These are phyloP conservation scores for Hecatera dysodea DNA, from an alignment of 2,888 invertebrate genomes.

Conservation along the genomic window DNA sequence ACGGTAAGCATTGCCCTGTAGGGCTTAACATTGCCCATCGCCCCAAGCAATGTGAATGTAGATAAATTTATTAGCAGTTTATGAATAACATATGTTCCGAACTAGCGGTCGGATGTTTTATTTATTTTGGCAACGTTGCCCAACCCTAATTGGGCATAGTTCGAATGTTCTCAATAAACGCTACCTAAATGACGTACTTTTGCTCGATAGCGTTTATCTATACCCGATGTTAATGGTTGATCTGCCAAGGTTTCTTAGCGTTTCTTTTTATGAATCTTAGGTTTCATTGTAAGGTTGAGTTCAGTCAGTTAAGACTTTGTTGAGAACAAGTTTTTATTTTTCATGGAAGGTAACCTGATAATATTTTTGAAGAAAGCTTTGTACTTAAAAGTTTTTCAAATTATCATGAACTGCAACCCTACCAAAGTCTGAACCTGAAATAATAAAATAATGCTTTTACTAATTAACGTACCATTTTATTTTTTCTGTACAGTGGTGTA, in stretches of 20 bases:
- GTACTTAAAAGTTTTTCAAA: slow-evolving; percentile 10
- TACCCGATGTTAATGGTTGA: not conserved
- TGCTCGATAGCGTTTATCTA: not conserved
- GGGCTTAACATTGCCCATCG: slow-evolving; percentile 4
- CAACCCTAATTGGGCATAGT: slow-evolving; percentile 1
- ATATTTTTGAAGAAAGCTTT: not conserved
- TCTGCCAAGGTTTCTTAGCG: not conserved
- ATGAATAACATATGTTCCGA: not conserved
- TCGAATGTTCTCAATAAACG: too few species aligned
- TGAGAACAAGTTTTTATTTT: not conserved
- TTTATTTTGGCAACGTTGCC: not conserved
- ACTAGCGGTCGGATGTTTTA: not conserved
- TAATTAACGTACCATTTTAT: too few species aligned
- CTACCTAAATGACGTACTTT: not conserved
- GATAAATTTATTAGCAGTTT: slow-evolving; percentile 3
- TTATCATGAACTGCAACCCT: not conserved
- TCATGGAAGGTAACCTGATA: not conserved
- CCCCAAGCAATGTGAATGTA: slow-evolving; percentile 3
- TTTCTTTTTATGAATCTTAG: not conserved
- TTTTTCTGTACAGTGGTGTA: too few species aligned
- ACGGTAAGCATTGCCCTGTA: not conserved
- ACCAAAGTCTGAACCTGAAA: too few species aligned
- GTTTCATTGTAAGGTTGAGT: not conserved
- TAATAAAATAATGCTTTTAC: too few species aligned
- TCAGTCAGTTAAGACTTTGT: not conserved